Evolutionary conservation across 2,888 invertebrate genomes (phyloP), one percentile per base, ranked within the genome.

Genomic region (Harmothoe impar): DNA sequence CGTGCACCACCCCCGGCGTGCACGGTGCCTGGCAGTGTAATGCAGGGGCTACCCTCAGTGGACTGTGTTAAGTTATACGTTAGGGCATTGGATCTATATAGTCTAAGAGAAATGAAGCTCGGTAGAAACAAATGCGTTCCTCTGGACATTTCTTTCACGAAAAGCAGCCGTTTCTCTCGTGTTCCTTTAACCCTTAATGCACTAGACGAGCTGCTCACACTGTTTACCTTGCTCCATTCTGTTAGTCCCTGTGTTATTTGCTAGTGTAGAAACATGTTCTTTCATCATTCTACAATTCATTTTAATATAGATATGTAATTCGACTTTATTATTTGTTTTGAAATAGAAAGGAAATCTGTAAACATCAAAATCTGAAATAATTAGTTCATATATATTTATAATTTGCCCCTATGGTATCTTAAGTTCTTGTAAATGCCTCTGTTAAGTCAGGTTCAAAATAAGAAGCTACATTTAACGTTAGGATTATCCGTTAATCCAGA

Each of bases 171-270:
- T 62, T 62, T 62, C 62, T 62, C 20, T 62, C 17, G 62, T 62
- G 62, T 62, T 62, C 62, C 43, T 43, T 43, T 43, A 43, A 43
- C 43, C 3, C 15, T n/a, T 62, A n/a, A 62, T 62, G n/a, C 62
- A 62, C 62, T 62, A 20, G 43, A 62, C 3, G n/a, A 20, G 20
- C 62, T 62, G 20, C 20, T 20, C 62, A n/a, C 62, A 62, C 62
- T 62, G n/a, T 62, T n/a, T 62, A 62, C 23, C 0, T 91, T 52
- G 5, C 29, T 92, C 43, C 3, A 15, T 62, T n/a, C 43, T 43
- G 62, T 62, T 62, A 62, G n/a, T 62, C 62, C n/a, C n/a, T 62
- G 62, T 62, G 62, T 62, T 62, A 62, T 62, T 62, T 12, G 23
- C 3, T 20, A n/a, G 20, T 62, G 3, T 62, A 62, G 3, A 62